Percentiles rank a stretch among this genome's conserved stretches.
Conservation (phyloP, 2,113 vertebrate species). For the Smithornis capensis region DNA sequence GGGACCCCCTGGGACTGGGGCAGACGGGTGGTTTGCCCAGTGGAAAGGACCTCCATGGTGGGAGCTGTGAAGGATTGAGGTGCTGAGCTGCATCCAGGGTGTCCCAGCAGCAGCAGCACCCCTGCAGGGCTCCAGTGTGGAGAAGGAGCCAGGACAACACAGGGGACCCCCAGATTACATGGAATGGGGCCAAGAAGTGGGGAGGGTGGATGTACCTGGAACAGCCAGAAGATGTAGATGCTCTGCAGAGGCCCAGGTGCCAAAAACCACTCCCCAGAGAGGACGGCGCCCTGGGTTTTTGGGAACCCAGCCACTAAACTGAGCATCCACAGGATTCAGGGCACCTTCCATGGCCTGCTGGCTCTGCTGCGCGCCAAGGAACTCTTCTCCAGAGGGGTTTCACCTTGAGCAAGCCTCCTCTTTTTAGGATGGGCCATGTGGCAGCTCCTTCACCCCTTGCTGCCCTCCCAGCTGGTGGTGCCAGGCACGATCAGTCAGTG, state of each 20-base stretch:
- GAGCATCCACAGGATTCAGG: neutral
- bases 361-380: neutral
- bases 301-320: rapidly evolving
- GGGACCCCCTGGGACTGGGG: rapidly evolving
- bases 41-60: rapidly evolving
- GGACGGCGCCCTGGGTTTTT: too few species aligned
- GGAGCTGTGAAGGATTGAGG: rapidly evolving
- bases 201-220: neutral
- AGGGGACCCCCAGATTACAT: rapidly evolving
- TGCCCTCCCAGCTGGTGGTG: neutral
- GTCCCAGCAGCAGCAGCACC: neutral
- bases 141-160: rapidly evolving
- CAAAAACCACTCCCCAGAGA: neutral
- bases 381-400: neutral
- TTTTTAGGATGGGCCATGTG: neutral
- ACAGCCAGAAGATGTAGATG: neutral
- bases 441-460: neutral
- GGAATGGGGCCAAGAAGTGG: neutral
- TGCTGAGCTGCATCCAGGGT: rapidly evolving
- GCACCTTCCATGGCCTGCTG: neutral
- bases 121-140: rapidly evolving
- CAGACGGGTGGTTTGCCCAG: too few species aligned
- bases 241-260: neutral
- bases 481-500: neutral
- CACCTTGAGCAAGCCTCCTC: neutral